Base-by-base conservation (phyloP, 2,888 invertebrate species). In the Cephus pygmeus region DNA sequence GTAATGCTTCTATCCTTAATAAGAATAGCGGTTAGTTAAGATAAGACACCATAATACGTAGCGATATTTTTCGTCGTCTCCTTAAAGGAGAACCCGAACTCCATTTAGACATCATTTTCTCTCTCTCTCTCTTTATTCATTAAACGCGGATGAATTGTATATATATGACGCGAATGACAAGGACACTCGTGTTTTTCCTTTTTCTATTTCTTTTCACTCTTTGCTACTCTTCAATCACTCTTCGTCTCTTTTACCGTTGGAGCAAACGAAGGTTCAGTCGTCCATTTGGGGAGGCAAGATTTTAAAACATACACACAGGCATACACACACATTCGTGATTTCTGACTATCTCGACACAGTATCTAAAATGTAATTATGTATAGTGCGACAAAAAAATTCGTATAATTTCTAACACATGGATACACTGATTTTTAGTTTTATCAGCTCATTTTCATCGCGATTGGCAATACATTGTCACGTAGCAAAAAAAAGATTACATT, bases 21-120 rank as follows among this genome's bases (percentile, higher is more conserved):
- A 86, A 86, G 85, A 87, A 87, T 88, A 88, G 85, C 84, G 82
- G 86, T 89, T 88, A 89, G 82, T 87, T 87, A 84, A 87, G 85
- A 87, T 88, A 90, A 90, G 88, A 89, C 89, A 89, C 88, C 88
- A 85, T 89, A 88, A 87, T 89, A 89, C 89, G 88, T 90, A 89
- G 86, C 85, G 85, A 88, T 86, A 88, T 87, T 88, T 86, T 76
- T 81, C 76, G 79, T 78, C 56, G 69, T 76, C 78, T 76, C 74
- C 74, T 34, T 74, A 4, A 12, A 74, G 56, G 74, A 35, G 74
- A 23, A 74, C 30, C 12, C 36, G 74, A 34, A 74, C 35, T 74
- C 23, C 23, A 56, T 56, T 56, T 56, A 56, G 23, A 2, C 56
- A 23, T 74, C 35, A 74, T 74, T 56, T 35, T 35, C 11, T 74